phyloP scores from a whole-genome alignment of 2,888 invertebrate genomes.

The Ennomos erosarius region DNA sequence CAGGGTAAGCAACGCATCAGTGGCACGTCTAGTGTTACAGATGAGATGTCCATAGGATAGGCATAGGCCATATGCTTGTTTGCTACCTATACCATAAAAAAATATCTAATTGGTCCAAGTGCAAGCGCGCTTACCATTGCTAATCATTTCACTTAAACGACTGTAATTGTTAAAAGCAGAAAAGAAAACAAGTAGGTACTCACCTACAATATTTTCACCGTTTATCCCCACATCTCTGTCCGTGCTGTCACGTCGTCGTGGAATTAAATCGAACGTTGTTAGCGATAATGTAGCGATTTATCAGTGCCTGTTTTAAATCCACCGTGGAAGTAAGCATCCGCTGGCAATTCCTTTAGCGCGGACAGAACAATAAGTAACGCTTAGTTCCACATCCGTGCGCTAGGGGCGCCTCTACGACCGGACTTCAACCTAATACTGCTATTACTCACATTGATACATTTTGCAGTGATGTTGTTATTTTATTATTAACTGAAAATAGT shows the following conservation, averaged over 20 bases:
- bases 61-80: too few species aligned
- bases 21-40: too few species aligned
- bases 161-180: conserved; percentile 47
- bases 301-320: conserved; percentile 76
- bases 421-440: conserved; percentile 39
- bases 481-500: conserved; percentile 2
- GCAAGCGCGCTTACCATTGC: too few species aligned
- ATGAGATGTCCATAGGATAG: too few species aligned
- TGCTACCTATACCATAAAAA: too few species aligned
- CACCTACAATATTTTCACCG: conserved; percentile 46
- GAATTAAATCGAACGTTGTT: conserved; percentile 72
- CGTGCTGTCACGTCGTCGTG: conserved; percentile 37
- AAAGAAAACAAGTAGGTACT: conserved; percentile 44
- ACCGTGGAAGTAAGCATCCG: conserved; percentile 66
- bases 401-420: conserved; percentile 41
- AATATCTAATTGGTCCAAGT: too few species aligned
- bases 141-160: neutral
- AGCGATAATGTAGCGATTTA: conserved; percentile 75
- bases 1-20: too few species aligned
- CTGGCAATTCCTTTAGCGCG: conserved; percentile 63
- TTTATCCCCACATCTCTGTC: conserved; percentile 57
- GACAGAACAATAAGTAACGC: conserved; percentile 72
- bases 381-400: conserved; percentile 57
- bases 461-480: conserved; percentile 12
- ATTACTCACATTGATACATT: conserved; percentile 35